Base-by-base conservation (phyloP, 1,140 invertebrate species). In the Cherax destructor region DNA sequence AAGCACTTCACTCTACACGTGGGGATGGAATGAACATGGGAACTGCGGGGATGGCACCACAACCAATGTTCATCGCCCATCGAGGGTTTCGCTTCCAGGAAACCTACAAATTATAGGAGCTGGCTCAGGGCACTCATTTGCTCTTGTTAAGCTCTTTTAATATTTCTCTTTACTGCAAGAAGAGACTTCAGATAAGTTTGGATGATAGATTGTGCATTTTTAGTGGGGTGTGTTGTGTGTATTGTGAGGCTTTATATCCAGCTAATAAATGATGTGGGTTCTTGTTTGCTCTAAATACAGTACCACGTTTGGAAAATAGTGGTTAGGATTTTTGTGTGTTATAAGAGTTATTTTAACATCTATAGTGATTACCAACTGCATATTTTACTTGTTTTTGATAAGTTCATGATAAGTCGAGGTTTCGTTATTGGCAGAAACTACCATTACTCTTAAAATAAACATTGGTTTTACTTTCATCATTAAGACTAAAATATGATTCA, bases 1-100 rank as follows among this genome's bases (percentile, higher is more conserved):
- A 93, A 95, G 95, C 94, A 95, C 94, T 69, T 94, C 95, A 90
- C 93, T 98, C 4, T 96, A 96, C 89, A 96, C 96, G n/a, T 98
- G 97, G 97, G 97, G 98, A 9, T 98, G 97, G 97, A 98, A 98
- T 95, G 98, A 98, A 93, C 98, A 98, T 95, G 97, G 97, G 47
- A 98, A 97, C 93, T 98, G 97, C 94, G 98, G 97, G 91, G 97
- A 96, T 92, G 96, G 96, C 65, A 94, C 95, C 79, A 96, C 95
- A 41, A 95, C 95, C 47, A 96, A 97, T 94, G 94, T 97, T 69
- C 94, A 94, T 74, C 93, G 94, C 89, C 95, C 96, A 11, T 91
- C 92, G 47, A 52, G 86, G 78, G 89, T 95, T 18, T 47, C 87
- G 30, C 92, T 96, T 74, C 93, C 95, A 18, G 92, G 92, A 56